A percentile compares a stretch with the other conserved stretches of the same genome.
Conservation (phyloP, 1,140 invertebrate species). For the Drosophila bipectinata region DNA sequence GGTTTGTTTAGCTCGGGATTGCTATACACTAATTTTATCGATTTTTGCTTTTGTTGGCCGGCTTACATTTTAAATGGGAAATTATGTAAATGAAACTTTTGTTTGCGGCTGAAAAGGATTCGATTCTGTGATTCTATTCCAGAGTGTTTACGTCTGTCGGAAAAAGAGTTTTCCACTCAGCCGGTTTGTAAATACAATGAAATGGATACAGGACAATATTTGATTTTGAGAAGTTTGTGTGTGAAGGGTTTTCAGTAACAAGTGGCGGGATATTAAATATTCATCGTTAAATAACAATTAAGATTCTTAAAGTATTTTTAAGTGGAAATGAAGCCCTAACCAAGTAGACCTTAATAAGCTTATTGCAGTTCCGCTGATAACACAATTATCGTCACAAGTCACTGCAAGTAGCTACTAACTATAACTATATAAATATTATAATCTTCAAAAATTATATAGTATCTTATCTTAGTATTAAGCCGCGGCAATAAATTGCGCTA, state of each 20-base stretch:
- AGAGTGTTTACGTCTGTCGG: not conserved
- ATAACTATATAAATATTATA: not conserved
- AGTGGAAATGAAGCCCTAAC: not conserved
- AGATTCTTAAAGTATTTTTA: not conserved
- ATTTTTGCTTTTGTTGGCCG: slow-evolving; percentile 54
- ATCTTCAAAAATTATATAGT: not conserved
- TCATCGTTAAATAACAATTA: not conserved
- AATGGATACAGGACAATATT: slow-evolving; percentile 10
- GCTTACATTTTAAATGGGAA: slow-evolving; percentile 67
- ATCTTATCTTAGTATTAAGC: not conserved
- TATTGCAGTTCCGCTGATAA: slow-evolving; percentile 20
- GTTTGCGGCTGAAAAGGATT: slow-evolving; percentile 42
- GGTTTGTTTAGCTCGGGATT: slow-evolving; percentile 56
- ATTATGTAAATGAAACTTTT: slow-evolving; percentile 76
- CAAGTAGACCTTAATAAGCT: not conserved
- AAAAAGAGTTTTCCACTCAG: slow-evolving; percentile 7
- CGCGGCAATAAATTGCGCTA: not conserved
- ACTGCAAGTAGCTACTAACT: not conserved
- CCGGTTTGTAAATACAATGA: slow-evolving; percentile 10
- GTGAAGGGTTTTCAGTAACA: not conserved
- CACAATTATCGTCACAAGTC: not conserved
- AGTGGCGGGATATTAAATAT: too few relatives aligned
- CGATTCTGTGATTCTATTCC: slow-evolving; percentile 16
- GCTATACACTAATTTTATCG: slow-evolving; percentile 67
- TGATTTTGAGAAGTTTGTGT: not conserved